These are phyloP conservation scores for Malurus leucopterus DNA, from an alignment of 2,797 vertebrate genomes.

Conservation along the genomic window DNA sequence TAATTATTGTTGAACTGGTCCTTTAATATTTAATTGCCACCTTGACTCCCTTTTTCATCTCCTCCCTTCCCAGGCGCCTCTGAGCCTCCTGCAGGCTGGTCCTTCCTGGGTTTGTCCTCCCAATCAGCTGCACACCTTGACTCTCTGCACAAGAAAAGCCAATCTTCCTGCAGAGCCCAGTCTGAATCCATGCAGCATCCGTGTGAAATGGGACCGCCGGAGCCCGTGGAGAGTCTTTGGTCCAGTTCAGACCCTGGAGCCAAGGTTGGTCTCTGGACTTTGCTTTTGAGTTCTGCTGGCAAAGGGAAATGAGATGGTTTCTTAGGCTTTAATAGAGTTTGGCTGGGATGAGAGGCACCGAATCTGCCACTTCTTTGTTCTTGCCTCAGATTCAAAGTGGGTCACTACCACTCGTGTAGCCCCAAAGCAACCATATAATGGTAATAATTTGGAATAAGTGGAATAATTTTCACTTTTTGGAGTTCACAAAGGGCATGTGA, in stretches of 20 bases:
- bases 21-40: conserved; percentile 46
- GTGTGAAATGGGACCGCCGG: rapidly evolving
- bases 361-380: not conserved
- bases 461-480: not conserved
- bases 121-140: not conserved
- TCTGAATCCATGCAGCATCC: not conserved
- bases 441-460: not conserved
- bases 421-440: not conserved
- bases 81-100: not conserved
- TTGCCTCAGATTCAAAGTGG: not conserved
- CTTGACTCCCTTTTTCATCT: conserved; percentile 1
- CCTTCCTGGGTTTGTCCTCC: not conserved
- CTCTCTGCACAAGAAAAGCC: not conserved
- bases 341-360: not conserved
- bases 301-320: not conserved
- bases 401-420: not conserved
- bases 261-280: conserved; percentile 34
- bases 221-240: not conserved
- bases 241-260: not conserved
- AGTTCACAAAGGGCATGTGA: not conserved
- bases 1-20: conserved; percentile 19
- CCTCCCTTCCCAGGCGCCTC: conserved; percentile 5
- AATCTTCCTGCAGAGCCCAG: not conserved
- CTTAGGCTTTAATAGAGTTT: not conserved
- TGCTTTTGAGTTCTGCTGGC: not conserved